These are phyloP conservation scores for Achatina immaculata DNA, from an alignment of 1,140 invertebrate genomes.

Conservation along the genomic window DNA sequence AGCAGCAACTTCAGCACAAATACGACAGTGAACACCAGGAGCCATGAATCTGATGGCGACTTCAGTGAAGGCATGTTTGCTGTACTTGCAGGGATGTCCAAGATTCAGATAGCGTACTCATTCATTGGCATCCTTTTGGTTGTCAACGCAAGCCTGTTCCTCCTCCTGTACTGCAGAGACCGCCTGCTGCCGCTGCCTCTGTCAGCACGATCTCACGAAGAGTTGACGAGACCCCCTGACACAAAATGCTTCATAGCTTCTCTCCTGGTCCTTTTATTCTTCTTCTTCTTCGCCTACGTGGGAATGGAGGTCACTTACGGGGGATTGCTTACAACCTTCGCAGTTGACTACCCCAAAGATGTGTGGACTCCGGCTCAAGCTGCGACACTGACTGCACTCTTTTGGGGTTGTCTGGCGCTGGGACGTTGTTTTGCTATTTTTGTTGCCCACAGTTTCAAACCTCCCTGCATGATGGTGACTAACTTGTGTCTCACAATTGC, in stretches of 20 bases:
- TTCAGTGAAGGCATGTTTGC: background rate
- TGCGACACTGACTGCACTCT: slow-evolving; percentile 70
- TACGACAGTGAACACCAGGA: slow-evolving; percentile 14
- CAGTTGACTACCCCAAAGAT: slow-evolving; percentile 60
- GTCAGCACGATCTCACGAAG: slow-evolving; percentile 22
- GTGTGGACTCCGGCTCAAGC: slow-evolving; percentile 64
- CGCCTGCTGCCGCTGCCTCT: slow-evolving; percentile 17
- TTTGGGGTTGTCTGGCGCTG: slow-evolving; percentile 73
- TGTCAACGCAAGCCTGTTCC: slow-evolving; percentile 69
- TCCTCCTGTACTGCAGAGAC: slow-evolving; percentile 68
- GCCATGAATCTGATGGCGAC: background rate
- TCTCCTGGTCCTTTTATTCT: slow-evolving; percentile 67
- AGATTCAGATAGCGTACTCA: slow-evolving; percentile 72
- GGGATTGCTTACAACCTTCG: slow-evolving; percentile 70
- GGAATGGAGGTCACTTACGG: slow-evolving; percentile 73
- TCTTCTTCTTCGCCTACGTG: slow-evolving; percentile 72
- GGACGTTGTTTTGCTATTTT: slow-evolving; percentile 72
- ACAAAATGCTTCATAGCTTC: slow-evolving; percentile 46
- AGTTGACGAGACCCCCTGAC: slow-evolving; percentile 9
- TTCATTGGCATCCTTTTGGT: slow-evolving; percentile 71
- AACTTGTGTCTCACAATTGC: slow-evolving; percentile 67
- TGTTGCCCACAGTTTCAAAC: slow-evolving; percentile 67
- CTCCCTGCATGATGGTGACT: slow-evolving; percentile 66
- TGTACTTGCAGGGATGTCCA: slow-evolving; percentile 50
- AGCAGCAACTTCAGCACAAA: slow-evolving; percentile 22